These are phyloP conservation scores for Carcharodon carcharias DNA, from an alignment of 2,797 vertebrate species.

Conservation along the genomic window DNA sequence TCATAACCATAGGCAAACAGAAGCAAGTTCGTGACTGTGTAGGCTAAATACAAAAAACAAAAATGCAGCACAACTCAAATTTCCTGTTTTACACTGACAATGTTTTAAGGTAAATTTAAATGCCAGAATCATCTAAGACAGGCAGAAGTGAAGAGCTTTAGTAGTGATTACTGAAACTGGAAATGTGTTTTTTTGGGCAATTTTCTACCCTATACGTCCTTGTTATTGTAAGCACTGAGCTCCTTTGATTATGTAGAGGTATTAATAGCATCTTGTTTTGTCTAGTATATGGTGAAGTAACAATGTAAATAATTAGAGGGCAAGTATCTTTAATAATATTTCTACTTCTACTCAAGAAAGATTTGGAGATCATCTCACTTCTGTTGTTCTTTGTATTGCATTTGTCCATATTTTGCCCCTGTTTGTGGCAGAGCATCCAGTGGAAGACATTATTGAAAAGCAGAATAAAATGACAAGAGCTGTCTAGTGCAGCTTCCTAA, in stretches of 20 bases:
- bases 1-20: background rate
- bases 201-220: background rate
- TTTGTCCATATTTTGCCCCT: background rate
- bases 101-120: background rate
- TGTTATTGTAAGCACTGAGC: background rate
- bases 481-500: background rate
- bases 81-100: background rate
- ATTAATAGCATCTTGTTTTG: background rate
- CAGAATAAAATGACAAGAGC: background rate
- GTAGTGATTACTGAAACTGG: background rate
- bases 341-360: background rate
- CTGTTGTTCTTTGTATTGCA: background rate
- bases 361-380: background rate
- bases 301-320: background rate
- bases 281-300: background rate
- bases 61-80: background rate
- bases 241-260: background rate
- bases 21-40: background rate
- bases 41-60: background rate
- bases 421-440: background rate
- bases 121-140: background rate
- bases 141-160: background rate
- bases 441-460: background rate
- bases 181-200: background rate
- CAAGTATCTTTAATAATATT: background rate